These are phyloP conservation scores for Melipona bicolor DNA, from an alignment of 2,888 invertebrate species.

Conservation along the genomic window DNA sequence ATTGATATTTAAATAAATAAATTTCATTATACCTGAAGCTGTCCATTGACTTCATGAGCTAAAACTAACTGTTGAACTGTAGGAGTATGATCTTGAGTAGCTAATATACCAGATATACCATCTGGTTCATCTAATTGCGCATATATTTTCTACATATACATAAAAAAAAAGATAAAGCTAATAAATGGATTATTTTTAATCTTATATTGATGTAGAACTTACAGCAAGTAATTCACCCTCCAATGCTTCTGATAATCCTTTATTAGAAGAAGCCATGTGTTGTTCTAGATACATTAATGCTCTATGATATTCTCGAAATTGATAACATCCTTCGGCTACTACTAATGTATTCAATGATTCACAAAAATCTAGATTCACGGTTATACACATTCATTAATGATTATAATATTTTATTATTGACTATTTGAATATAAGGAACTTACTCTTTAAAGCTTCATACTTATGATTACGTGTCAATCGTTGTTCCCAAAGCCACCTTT, in stretches of 20 bases:
- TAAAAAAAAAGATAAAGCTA: background rate
- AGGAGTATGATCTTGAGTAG: constrained; percentile 90
- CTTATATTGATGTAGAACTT: constrained; percentile 40
- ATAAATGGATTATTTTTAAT: background rate
- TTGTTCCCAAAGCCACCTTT: constrained; percentile 88
- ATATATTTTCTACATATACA: constrained; percentile 89
- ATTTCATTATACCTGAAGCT: constrained; percentile 85
- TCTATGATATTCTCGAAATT: constrained; percentile 90
- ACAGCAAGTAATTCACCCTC: constrained; percentile 81
- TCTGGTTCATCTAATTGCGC: constrained; percentile 95
- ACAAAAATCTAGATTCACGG: constrained; percentile 76
- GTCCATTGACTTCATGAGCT: constrained; percentile 93
- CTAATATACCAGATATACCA: constrained; percentile 91
- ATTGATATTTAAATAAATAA: background rate
- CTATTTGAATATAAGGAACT: background rate
- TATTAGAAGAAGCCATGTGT: constrained; percentile 86
- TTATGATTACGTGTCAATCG: constrained; percentile 71
- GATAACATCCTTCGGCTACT: constrained; percentile 90
- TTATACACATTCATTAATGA: constrained; percentile 67
- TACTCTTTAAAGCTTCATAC: constrained; percentile 74
- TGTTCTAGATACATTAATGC: constrained; percentile 91
- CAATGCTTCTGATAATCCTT: constrained; percentile 76
- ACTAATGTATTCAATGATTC: constrained; percentile 87
- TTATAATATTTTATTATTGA: background rate
- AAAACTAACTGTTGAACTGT: constrained; percentile 93